Evolutionary conservation across 2,888 invertebrate species (phyloP).

Genomic region (Drosophila borborema): DNA sequence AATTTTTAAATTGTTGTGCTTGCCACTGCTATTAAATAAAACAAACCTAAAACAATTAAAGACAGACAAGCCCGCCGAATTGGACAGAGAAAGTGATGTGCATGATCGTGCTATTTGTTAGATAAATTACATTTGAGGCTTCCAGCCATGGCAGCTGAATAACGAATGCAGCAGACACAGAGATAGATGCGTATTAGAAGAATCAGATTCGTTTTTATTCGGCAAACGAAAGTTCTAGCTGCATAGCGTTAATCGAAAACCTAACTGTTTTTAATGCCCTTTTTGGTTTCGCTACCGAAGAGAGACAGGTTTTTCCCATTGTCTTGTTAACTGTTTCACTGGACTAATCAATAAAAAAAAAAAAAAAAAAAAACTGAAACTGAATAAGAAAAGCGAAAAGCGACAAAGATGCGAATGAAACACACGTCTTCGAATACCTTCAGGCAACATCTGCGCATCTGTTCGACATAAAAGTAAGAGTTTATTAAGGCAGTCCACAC

Average conservation of each 20-base stretch:
- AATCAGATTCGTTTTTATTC: slow-evolving; percentile 1
- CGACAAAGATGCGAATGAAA: slow-evolving; percentile 19
- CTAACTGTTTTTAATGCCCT: slow-evolving; percentile 22
- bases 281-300: neutral
- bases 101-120: slow-evolving; percentile 66
- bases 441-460: slow-evolving; percentile 7
- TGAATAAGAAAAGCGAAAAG: slow-evolving; percentile 58
- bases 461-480: slow-evolving; percentile 43
- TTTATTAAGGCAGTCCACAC: slow-evolving; percentile 49
- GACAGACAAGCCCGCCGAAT: slow-evolving; percentile 57
- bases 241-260: neutral
- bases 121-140: slow-evolving; percentile 57
- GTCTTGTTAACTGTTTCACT: slow-evolving; percentile 46
- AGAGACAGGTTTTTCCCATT: slow-evolving; percentile 44
- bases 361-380: slow-evolving; percentile 19
- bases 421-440: slow-evolving; percentile 6
- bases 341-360: slow-evolving; percentile 45
- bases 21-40: slow-evolving; percentile 56
- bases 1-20: slow-evolving; percentile 68
- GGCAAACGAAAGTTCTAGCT: slow-evolving; percentile 39
- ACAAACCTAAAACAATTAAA: slow-evolving; percentile 64
- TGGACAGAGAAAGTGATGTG: slow-evolving; percentile 75
- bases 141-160: slow-evolving; percentile 15
- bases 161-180: neutral
- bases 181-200: neutral